Base-by-base conservation (phyloP, 2,113 vertebrate genomes). In the Hippocampus mohnikei region DNA sequence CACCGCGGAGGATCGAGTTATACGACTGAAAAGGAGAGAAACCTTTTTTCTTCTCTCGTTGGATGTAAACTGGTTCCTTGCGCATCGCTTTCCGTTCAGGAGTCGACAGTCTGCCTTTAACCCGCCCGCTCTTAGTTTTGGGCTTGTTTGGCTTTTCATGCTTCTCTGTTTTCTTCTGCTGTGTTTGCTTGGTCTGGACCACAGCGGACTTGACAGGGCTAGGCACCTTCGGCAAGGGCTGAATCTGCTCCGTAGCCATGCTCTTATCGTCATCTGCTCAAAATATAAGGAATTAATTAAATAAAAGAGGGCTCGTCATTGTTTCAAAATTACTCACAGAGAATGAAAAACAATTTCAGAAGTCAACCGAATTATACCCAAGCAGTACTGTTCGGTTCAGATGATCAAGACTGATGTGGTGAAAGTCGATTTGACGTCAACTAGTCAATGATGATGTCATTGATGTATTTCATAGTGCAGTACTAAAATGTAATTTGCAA, bases 31-130 rank as follows among this genome's bases (percentile, higher is more conserved):
- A 64, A 70, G 12, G 9, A 44, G 62, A 58, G 20, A 87, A 94
- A 99, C 97, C 97, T 98, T 98, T 99, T 95, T 97, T 99, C 95
- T 96, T 98, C 94, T 98, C 97, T 90, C 94, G 95, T 88, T 95
- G 95, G 87, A 95, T 90, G 85, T 91, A 94, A 88, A 93, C 91
- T 68, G 95, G 93, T 78, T 99, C 96, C 91, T 96, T 98, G 91
- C 95, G 95, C 84, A 90, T 86, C 85, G 94, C 91, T 93, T 96
- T 98, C 85, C 95, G 95, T 85, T 99, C 97, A 74, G 97, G 96
- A 83, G 97, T 98, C 84, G 95, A 96, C 87, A 96, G 92, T 71
- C 95, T 93, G 81, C 95, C 96, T 90, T 94, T 95, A 82, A 92
- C 85, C 79, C 93, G 93, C 87, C 93, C 93, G 80, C 90, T 93